phyloP scores from a whole-genome alignment of 2,888 invertebrate species.

The Drosophila lutescens region DNA sequence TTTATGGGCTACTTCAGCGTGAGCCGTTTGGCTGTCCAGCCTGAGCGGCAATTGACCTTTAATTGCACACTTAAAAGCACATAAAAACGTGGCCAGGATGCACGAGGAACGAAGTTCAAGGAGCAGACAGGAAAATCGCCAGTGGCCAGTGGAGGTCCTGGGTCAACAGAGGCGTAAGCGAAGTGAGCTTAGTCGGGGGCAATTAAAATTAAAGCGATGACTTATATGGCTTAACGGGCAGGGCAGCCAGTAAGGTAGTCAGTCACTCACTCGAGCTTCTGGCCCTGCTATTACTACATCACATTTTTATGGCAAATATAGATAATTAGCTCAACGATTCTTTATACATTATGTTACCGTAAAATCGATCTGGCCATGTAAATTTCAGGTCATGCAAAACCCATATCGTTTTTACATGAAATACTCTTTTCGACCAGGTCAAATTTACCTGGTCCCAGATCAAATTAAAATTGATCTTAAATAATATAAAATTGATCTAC shows the following conservation, averaged over 20 bases:
- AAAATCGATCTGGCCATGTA: no score
- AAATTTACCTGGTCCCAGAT: no score
- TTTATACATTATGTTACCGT: no score
- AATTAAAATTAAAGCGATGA: constrained; percentile 79
- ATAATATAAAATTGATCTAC: no score
- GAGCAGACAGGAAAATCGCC: constrained; percentile 14
- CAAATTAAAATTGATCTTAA: no score
- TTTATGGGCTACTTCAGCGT: constrained; percentile 34
- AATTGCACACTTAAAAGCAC: constrained; percentile 80
- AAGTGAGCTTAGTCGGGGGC: constrained; percentile 63
- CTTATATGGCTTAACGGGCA: constrained; percentile 68
- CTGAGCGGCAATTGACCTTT: constrained; percentile 75
- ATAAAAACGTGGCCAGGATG: constrained; percentile 71
- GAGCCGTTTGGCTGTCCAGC: constrained; percentile 29
- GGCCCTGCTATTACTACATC: neutral
- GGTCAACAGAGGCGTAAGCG: constrained; percentile 38
- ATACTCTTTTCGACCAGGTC: no score
- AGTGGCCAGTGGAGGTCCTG: constrained; percentile 5
- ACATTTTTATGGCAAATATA: neutral
- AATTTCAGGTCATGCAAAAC: no score
- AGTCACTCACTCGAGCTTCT: constrained; percentile 18
- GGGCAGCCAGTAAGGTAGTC: constrained; percentile 39
- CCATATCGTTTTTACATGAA: no score
- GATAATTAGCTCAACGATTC: no score
- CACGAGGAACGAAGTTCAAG: constrained; percentile 17